A percentile compares a stretch with the other conserved stretches of the same genome.
phyloP scores from a whole-genome alignment of 2,113 vertebrate genomes.

The Pogona vitticeps region DNA sequence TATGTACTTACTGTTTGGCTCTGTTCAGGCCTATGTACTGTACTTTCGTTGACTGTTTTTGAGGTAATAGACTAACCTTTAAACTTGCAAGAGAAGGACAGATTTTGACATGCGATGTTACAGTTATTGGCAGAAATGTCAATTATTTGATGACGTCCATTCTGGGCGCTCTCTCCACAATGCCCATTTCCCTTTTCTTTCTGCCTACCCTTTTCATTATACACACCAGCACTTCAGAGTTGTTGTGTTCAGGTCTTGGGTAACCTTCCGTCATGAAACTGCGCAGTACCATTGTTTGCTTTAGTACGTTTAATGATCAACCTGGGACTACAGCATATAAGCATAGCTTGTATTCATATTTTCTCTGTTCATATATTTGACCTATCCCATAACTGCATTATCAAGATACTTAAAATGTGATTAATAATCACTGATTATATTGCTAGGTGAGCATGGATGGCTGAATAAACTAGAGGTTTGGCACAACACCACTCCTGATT shows the following conservation, averaged over 20 bases:
- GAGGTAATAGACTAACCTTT: background rate
- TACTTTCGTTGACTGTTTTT: background rate
- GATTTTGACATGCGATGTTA: background rate
- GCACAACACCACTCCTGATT: background rate
- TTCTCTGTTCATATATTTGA: background rate
- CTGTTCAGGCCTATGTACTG: too few relatives aligned
- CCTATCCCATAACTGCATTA: background rate
- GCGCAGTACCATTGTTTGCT: constrained; percentile 16
- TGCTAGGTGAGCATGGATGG: background rate
- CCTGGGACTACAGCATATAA: background rate
- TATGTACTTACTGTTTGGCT: background rate
- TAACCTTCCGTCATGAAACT: background rate
- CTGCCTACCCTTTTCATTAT: background rate
- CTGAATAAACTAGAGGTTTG: background rate
- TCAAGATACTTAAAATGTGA: background rate
- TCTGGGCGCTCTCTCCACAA: background rate
- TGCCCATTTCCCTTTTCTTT: background rate
- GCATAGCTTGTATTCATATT: background rate
- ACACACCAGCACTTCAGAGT: background rate
- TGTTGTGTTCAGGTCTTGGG: background rate
- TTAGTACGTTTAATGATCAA: constrained; percentile 24
- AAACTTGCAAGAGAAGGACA: background rate
- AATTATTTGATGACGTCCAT: background rate
- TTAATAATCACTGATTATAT: too few relatives aligned
- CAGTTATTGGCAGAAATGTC: background rate